phyloP scores from a whole-genome alignment of 2,888 invertebrate genomes.

The Drosophila robusta region DNA sequence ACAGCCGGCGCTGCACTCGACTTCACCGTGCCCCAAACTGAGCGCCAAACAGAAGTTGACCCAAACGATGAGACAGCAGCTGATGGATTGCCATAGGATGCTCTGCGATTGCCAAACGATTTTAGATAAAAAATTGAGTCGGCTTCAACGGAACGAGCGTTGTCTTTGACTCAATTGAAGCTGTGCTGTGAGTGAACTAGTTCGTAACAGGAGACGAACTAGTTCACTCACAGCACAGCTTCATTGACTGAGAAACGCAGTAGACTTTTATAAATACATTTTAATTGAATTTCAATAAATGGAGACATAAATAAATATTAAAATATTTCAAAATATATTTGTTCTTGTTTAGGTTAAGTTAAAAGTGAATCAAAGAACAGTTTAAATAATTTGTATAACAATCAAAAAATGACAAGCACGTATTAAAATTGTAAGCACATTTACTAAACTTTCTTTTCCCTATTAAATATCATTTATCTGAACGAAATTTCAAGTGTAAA shows the following conservation, averaged over 20 bases:
- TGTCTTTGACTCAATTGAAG: constrained; percentile 4
- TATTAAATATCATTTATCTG: no score
- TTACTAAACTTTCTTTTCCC: no score
- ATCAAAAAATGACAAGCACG: constrained; percentile 28
- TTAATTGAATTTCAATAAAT: neutral
- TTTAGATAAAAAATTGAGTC: constrained; percentile 32
- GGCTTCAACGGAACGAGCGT: neutral
- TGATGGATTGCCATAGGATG: constrained; percentile 22
- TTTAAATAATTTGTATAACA: neutral
- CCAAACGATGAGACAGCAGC: constrained; percentile 11
- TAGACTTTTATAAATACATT: constrained; percentile 6
- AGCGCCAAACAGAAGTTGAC: neutral
- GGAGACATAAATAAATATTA: neutral
- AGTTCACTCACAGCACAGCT: constrained; percentile 20
- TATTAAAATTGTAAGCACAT: no score
- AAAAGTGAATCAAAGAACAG: no score
- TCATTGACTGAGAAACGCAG: constrained; percentile 1
- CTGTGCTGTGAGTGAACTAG: constrained; percentile 13
- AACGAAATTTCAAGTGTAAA: no score
- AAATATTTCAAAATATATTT: neutral
- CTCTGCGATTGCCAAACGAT: constrained; percentile 41
- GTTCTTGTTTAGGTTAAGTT: neutral
- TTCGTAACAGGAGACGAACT: neutral
- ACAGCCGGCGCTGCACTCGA: neutral
- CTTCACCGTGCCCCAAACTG: neutral